A percentile compares a stretch with the other conserved stretches of the same genome.
Conservation (phyloP, 2,113 vertebrate genomes). For the Oplegnathus fasciatus region DNA sequence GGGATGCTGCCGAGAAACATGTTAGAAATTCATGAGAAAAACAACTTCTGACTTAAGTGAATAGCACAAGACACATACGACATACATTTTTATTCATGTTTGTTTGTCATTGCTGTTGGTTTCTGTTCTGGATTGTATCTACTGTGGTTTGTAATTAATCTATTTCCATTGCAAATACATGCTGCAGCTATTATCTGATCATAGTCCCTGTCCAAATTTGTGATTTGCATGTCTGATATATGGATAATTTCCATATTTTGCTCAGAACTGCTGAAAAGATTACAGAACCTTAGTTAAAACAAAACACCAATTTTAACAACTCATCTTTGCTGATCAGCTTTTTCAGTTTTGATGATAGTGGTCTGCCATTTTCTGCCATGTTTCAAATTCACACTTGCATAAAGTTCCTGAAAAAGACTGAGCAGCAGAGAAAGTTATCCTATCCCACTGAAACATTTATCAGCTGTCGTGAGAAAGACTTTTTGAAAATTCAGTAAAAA, state of each 20-base stretch:
- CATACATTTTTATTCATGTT: slow-evolving; percentile 7
- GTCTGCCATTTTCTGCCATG: not conserved
- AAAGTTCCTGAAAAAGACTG: not conserved
- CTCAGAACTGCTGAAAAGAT: not conserved
- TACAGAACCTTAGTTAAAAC: not conserved
- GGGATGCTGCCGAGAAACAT: not conserved
- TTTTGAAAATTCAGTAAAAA: not conserved
- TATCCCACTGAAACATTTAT: not conserved
- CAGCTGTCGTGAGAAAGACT: not conserved
- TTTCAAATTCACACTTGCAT: not conserved
- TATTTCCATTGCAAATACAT: not conserved
- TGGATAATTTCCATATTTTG: not conserved
- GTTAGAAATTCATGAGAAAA: slow-evolving; percentile 49
- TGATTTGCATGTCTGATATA: not conserved
- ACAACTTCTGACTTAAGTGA: slow-evolving; percentile 24
- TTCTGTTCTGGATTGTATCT: not conserved
- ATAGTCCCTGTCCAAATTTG: not conserved
- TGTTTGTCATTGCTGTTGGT: not conserved
- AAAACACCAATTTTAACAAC: not conserved
- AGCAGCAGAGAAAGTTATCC: not conserved
- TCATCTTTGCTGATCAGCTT: not conserved
- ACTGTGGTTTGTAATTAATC: not conserved
- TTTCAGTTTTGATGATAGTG: not conserved
- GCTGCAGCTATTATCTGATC: not conserved
- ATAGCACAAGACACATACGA: not conserved